phyloP scores from a whole-genome alignment of 1,140 invertebrate species.

The Pseudoatta argentina region DNA sequence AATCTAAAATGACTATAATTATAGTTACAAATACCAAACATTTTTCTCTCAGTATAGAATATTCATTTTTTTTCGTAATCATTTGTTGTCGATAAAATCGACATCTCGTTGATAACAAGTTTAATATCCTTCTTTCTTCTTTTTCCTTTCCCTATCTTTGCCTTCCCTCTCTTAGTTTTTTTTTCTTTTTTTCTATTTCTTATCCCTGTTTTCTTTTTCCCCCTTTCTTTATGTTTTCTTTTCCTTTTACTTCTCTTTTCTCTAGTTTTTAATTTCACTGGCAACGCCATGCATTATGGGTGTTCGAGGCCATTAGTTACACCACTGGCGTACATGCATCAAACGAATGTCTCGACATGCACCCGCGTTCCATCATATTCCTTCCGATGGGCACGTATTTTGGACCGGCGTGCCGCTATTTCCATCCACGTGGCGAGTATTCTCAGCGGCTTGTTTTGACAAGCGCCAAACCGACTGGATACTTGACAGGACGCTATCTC shows the following conservation, averaged over 20 bases:
- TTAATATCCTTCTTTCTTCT: background rate
- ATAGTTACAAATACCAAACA: too few species aligned
- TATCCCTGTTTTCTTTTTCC: background rate
- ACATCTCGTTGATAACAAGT: background rate
- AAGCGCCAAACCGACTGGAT: conserved; percentile 59
- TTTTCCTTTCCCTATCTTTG: background rate
- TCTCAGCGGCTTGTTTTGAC: conserved; percentile 67
- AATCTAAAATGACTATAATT: too few species aligned
- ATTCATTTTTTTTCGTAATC: background rate
- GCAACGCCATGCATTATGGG: background rate
- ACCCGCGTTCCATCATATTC: conserved; percentile 70
- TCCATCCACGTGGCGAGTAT: conserved; percentile 63
- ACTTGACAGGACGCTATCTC: conserved; percentile 58
- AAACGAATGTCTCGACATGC: conserved; percentile 41
- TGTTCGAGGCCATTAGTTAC: conserved; percentile 48
- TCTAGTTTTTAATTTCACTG: background rate
- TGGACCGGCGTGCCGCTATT: conserved; percentile 66
- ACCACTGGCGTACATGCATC: conserved; percentile 56
- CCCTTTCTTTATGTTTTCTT: background rate
- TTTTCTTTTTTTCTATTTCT: background rate
- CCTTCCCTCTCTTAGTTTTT: background rate
- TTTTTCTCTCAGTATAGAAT: too few species aligned
- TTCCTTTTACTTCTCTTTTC: background rate
- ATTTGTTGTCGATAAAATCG: background rate
- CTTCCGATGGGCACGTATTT: conserved; percentile 72